These are phyloP conservation scores for Scomber colias DNA, from an alignment of 2,113 vertebrate species.

Conservation along the genomic window DNA sequence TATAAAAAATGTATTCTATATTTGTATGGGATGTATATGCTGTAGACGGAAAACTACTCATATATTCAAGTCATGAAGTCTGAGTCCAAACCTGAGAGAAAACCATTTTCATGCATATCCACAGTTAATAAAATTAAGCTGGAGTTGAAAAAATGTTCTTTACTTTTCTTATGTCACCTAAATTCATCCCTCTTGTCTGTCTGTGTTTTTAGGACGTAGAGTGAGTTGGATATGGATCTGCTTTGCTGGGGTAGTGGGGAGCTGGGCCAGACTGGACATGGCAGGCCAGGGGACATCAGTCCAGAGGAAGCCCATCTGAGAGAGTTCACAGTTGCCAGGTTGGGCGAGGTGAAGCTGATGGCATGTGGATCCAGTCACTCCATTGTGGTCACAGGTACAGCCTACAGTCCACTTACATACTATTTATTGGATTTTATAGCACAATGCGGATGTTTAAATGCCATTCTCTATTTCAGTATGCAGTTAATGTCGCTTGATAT, in stretches of 20 bases:
- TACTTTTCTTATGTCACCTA: background rate
- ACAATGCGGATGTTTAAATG: background rate
- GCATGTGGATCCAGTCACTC: constrained; percentile 73
- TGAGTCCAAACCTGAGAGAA: background rate
- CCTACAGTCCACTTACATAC: background rate
- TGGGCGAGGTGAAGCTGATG: constrained; percentile 60
- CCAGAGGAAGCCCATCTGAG: constrained; percentile 51
- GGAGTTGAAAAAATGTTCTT: background rate
- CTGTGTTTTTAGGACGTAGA: constrained; percentile 22
- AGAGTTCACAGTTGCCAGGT: constrained; percentile 35
- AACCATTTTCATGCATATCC: background rate
- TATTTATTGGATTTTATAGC: background rate
- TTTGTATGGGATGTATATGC: background rate
- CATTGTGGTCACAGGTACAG: constrained; percentile 72
- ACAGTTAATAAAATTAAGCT: background rate
- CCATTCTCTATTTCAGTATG: background rate
- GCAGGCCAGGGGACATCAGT: constrained; percentile 10
- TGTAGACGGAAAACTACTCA: background rate
- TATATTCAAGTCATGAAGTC: background rate
- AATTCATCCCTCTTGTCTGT: background rate
- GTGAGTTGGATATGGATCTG: constrained; percentile 42
- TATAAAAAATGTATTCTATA: background rate
- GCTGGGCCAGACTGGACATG: constrained; percentile 60
- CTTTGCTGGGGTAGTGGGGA: constrained; percentile 69
- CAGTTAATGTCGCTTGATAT: background rate